Evolutionary conservation across 2,113 vertebrate genomes (phyloP), one percentile per base, ranked within the genome.

Genomic region (Mustela nigripes): DNA sequence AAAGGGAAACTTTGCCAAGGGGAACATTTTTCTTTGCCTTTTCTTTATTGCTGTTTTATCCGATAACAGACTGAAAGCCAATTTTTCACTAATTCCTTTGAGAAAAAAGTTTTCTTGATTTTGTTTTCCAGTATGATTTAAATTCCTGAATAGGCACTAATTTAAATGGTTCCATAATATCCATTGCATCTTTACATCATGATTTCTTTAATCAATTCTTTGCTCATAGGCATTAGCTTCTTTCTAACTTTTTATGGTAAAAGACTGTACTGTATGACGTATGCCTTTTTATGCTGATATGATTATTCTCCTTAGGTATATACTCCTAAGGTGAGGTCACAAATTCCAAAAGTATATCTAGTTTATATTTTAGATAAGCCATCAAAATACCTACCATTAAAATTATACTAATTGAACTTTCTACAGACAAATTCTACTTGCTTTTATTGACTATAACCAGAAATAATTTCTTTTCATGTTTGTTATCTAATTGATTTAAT

Each of bases 241-340:
- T 93, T 65, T 81, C 33, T 81, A 83, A 60, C 21, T 48, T 91
- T 93, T 91, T 93, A 89, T 22, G 15, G 33, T 28, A 50, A 69
- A 39, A 95, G 88, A 83, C 6, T 84, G 2, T 78, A 50, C 14
- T 31, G 2, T 31, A 42, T 79, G 45, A 15, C 11, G 62, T 19
- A 36, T 22, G 19, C 79, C 7, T 84, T 71, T 89, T 78, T 89
- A 4, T 73, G 62, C 3, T n/a, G 63, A 78, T 53, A 5, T 53
- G 39, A 50, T 28, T 83, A 53, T 89, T 48, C 7, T 56, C 4
- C 19, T 87, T 58, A 63, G 28, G 24, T 50, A 45, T 53, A 71
- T 63, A 56, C 12, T 33, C 12, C 8, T 89, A 14, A 15, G 11
- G 22, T 69, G 42, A 85, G 8, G 45, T 62, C 9, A 85, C 6